Conservation (phyloP, 1,140 invertebrate genomes). For the Euglossa dilemma region DNA sequence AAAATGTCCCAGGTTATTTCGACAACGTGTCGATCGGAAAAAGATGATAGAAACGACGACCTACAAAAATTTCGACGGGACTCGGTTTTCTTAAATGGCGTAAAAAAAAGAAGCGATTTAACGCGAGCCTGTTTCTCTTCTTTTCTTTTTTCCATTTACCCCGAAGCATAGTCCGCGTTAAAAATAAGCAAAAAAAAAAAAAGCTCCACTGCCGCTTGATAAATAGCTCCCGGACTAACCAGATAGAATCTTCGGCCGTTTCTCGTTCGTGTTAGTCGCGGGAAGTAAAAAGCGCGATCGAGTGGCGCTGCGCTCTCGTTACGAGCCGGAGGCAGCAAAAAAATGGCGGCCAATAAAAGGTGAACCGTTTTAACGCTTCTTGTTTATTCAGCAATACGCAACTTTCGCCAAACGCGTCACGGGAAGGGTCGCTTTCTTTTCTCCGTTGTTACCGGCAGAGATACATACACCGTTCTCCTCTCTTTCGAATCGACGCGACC, state of each 20-base stretch:
- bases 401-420: slow-evolving; percentile 42
- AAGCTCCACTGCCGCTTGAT: background rate
- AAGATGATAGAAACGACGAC: background rate
- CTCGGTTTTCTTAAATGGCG: background rate
- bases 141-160: background rate
- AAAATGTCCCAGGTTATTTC: too few species aligned
- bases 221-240: background rate
- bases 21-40: background rate
- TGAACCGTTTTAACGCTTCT: slow-evolving; percentile 20
- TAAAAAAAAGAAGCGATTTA: background rate
- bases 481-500: background rate
- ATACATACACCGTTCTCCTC: background rate
- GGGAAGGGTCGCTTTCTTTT: slow-evolving; percentile 40
- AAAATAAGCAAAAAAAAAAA: background rate
- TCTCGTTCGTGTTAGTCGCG: background rate
- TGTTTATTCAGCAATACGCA: slow-evolving; percentile 8
- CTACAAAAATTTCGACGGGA: background rate
- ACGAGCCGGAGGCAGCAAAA: background rate
- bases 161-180: background rate
- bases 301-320: slow-evolving; percentile 3
- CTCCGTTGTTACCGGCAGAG: background rate
- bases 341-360: background rate
- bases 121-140: background rate
- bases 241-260: background rate
- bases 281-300: background rate